Evolutionary conservation across 2,113 vertebrate genomes (phyloP), one percentile per base, ranked within the genome.

Genomic region (Chelonoidis abingdonii): DNA sequence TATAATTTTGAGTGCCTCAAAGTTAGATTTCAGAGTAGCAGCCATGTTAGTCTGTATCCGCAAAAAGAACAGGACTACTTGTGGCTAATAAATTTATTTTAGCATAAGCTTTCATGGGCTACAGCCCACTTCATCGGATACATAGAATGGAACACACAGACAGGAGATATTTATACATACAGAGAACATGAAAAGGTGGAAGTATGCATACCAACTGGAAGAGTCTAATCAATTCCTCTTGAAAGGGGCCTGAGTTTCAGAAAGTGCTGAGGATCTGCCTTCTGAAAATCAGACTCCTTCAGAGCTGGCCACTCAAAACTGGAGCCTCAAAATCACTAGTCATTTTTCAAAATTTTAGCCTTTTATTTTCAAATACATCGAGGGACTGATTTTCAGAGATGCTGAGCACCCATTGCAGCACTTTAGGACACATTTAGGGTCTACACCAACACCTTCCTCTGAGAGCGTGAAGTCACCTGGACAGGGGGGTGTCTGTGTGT

Each of bases 1-100:
- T 56, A 82, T 27, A 35, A 47, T 16, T 91, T 91, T 13, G 88
- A 25, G 94, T 97, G 81, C 25, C 90, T 96, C 75, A 29, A 44
- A 78, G 11, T 78, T 47, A 78, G 41, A 44, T 11, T 4, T 91
- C 89, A 49, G 47, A 49, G 47, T 49, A 49, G 47, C 47, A 49
- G 47, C 10, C 47, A 10, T 10, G 47, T 49, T 49, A 49, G 47
- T 49, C 47, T 49, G 47, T 49, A 49, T 49, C 47, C 47, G 10
- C 47, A 49, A 49, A 49, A 49, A 49, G 47, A 49, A 49, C 47
- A 49, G 10, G 47, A 49, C 10, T 49, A 49, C 47, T 49, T 49
- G 47, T 49, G 47, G 47, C 47, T 49, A 49, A 49, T 10, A 49
- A 49, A 49, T 49, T 49, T 49, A 49, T 49, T 49, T 49, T 10